Evolutionary conservation across 2,888 invertebrate species (phyloP), one percentile per base, ranked within the genome.

Genomic region (Pyrrhia umbra): DNA sequence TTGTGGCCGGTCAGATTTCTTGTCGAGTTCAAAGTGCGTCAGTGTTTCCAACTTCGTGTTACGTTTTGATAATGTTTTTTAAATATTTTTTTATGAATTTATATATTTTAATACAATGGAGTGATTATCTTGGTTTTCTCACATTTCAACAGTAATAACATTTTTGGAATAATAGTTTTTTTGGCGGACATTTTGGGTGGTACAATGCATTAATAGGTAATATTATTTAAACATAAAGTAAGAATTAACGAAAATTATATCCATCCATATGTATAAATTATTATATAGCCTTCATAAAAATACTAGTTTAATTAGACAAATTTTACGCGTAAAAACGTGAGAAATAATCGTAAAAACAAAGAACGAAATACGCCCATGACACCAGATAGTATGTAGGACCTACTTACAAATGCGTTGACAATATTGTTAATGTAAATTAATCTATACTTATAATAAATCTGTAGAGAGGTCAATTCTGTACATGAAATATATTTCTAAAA

Each of bases 1-100:
- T 34, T 34, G 2, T 42, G 16, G 52, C 15, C n/a, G 49, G 25
- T 72, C 64, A 62, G 68, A 75, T 78, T 75, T 78, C 79, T 82
- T 78, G 75, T 55, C 49, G 70, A 76, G 80, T 80, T 76, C 75
- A 76, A 76, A 83, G 81, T 79, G 69, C 77, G 69, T 57, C 57
- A 61, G 68, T 77, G 67, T 81, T 83, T 83, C 79, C 79, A 79
- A 54, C 68, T 72, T 68, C 55, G 47, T 51, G 58, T 39, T 10
- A 30, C 18, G 27, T 34, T 30, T 30, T 49, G 27, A 46, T 50
- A 15, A 27, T 16, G 43, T 62, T 42, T 2, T 37, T 70, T 30
- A 3, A 13, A n/a, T 8, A 15, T 55, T 59, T 69, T 57, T 61
- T 58, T 37, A 34, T 16, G n/a, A 37, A 40, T 47, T 54, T 16